A percentile compares a stretch with the other conserved stretches of the same genome.
Evolutionary conservation across 2,888 invertebrate genomes (phyloP).

Genomic region (Drosophila pseudotalamancana): DNA sequence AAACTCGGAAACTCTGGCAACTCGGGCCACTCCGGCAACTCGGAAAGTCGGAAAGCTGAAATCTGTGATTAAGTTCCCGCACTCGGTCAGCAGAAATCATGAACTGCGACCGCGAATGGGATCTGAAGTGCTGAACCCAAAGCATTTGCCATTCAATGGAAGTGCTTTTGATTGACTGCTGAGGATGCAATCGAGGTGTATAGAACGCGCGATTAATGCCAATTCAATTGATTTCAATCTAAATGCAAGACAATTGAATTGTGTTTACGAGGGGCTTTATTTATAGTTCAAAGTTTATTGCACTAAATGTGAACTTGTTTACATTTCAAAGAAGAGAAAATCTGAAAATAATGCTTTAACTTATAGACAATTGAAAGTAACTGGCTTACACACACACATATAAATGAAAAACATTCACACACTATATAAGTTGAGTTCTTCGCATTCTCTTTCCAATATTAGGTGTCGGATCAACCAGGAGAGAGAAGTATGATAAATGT

Average conservation of each 20-base stretch:
- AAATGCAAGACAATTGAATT: slow-evolving; percentile 5
- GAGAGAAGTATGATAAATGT: slow-evolving; percentile 30
- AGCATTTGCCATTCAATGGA: slow-evolving; percentile 5
- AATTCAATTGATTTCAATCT: slow-evolving; percentile 6
- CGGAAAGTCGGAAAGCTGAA: slow-evolving; percentile 20
- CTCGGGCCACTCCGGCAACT: no score
- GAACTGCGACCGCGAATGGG: slow-evolving; percentile 18
- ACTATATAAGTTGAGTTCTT: no score
- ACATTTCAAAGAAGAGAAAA: no score
- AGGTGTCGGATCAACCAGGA: slow-evolving; percentile 11
- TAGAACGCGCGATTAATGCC: background rate
- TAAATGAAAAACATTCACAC: no score
- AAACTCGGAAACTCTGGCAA: no score
- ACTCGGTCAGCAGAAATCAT: slow-evolving; percentile 38
- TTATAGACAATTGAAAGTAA: no score
- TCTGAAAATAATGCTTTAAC: no score
- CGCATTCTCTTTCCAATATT: no score
- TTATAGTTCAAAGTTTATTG: no score
- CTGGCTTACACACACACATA: no score
- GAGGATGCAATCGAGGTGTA: background rate
- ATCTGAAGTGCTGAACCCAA: background rate
- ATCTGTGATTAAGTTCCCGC: slow-evolving; percentile 50
- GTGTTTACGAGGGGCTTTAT: no score
- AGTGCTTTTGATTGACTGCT: background rate
- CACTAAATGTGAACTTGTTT: no score